These are phyloP conservation scores for Hermatobates lingyangjiaoensis DNA, from an alignment of 1,140 invertebrate genomes.

Conservation along the genomic window DNA sequence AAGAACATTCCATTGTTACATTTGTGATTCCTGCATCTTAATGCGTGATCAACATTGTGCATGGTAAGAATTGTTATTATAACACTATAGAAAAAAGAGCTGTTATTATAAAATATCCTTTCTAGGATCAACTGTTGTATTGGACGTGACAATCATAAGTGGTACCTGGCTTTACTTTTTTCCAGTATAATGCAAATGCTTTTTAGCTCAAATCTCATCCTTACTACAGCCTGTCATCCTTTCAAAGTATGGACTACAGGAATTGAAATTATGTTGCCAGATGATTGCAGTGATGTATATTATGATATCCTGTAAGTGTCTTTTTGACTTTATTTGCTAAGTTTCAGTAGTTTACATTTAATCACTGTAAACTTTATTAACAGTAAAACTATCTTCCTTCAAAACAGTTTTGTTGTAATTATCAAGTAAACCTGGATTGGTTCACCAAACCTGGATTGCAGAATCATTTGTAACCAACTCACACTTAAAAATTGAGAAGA, in stretches of 20 bases:
- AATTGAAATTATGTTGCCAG: constrained; percentile 34
- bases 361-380: no score
- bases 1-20: constrained; percentile 21
- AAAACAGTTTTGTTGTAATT: no score
- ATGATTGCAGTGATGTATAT: constrained; percentile 40
- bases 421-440: no score
- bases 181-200: constrained; percentile 36
- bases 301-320: constrained; percentile 17
- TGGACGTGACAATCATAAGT: constrained; percentile 37
- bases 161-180: constrained; percentile 37
- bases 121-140: constrained; percentile 52
- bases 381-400: no score
- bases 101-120: constrained; percentile 16
- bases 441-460: no score
- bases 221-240: constrained; percentile 50
- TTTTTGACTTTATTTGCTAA: no score
- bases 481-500: no score
- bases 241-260: constrained; percentile 34
- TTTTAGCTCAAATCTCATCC: constrained; percentile 44
- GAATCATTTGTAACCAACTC: no score
- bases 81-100: not conserved
- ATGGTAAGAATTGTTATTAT: constrained; percentile 23
- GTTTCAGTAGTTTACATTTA: no score
- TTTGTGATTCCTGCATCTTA: constrained; percentile 26
- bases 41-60: constrained; percentile 29